Conservation (phyloP, 2,797 vertebrate species). For the Knipowitschia caucasica region DNA sequence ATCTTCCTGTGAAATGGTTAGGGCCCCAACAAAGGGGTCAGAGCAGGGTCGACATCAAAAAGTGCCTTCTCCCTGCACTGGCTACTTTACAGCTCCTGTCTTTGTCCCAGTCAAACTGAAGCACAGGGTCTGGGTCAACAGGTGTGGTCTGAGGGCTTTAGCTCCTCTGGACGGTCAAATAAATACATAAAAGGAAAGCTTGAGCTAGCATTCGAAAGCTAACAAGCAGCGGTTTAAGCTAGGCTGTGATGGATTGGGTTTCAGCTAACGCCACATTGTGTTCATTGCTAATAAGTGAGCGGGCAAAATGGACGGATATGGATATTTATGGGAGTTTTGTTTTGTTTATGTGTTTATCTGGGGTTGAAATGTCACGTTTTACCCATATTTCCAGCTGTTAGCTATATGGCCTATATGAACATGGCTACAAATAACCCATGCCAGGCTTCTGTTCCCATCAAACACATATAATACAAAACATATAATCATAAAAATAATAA, state of each 20-base stretch:
- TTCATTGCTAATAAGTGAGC: neutral
- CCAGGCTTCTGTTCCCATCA: too few species aligned
- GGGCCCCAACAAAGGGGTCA: conserved; percentile 73
- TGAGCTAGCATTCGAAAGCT: conserved; percentile 3
- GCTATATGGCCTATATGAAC: too few species aligned
- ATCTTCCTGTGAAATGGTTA: conserved; percentile 72
- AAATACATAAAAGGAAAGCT: conserved; percentile 12
- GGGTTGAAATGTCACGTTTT: too few species aligned
- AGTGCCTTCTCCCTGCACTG: conserved; percentile 42
- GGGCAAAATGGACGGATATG: neutral
- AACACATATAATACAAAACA: too few species aligned
- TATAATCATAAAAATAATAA: too few species aligned
- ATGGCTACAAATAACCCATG: too few species aligned
- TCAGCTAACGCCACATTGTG: neutral
- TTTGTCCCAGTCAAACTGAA: conserved; percentile 56
- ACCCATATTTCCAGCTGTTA: too few species aligned
- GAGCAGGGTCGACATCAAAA: conserved; percentile 71
- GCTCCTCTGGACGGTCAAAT: conserved; percentile 21
- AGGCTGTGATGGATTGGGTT: neutral
- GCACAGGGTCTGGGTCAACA: conserved; percentile 63
- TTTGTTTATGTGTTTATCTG: too few species aligned
- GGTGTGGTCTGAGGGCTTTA: conserved; percentile 58
- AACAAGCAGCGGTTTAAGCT: neutral
- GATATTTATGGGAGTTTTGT: neutral
- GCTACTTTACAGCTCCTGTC: conserved; percentile 63